These are phyloP conservation scores for Pangasius larnaudii DNA, from an alignment of 2,797 vertebrate species.

Conservation along the genomic window DNA sequence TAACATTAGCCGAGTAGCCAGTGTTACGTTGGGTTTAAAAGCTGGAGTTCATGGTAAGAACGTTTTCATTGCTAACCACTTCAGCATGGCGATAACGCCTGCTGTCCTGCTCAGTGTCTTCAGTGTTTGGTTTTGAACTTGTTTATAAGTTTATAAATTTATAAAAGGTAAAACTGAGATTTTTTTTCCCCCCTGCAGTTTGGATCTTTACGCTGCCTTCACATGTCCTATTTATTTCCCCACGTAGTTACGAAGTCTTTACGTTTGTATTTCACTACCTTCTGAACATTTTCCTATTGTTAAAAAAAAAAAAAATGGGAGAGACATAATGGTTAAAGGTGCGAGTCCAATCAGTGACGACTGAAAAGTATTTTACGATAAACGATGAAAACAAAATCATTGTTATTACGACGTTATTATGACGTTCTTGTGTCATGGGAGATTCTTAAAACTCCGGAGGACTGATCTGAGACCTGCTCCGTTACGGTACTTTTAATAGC, in stretches of 20 bases:
- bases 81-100: not conserved
- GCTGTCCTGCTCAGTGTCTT: not conserved
- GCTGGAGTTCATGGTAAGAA: not conserved
- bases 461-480: not conserved
- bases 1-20: not conserved
- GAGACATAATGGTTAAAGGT: not conserved
- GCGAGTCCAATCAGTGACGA: not conserved
- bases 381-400: not conserved
- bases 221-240: not conserved
- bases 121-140: not conserved
- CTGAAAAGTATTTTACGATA: not conserved
- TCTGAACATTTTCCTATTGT: not conserved
- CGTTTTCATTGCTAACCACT: not conserved
- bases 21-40: not conserved
- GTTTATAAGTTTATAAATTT: not conserved
- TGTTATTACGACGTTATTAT: too few relatives aligned
- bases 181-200: not conserved
- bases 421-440: not conserved
- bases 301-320: not conserved
- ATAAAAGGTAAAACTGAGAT: not conserved
- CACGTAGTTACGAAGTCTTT: not conserved
- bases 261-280: not conserved
- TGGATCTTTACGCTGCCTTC: not conserved
- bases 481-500: not conserved
- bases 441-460: not conserved